Evolutionary conservation across 2,113 vertebrate genomes (phyloP).

Genomic region (Solea senegalensis): DNA sequence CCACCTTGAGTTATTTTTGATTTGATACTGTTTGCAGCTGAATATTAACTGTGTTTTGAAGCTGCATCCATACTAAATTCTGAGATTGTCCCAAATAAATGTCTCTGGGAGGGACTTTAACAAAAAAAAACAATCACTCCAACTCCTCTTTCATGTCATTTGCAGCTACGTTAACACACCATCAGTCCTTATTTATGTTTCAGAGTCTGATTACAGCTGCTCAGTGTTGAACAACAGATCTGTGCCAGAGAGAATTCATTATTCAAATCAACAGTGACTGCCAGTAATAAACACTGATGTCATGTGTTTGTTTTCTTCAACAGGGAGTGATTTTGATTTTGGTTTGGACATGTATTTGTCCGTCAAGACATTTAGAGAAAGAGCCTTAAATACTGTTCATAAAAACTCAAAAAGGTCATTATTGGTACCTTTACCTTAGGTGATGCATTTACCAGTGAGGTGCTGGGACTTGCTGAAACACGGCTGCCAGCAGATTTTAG

Average conservation of each 20-base stretch:
- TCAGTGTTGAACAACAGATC: neutral
- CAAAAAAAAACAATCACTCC: neutral
- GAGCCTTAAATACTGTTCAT: neutral
- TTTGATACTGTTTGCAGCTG: neutral
- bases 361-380: neutral
- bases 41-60: neutral
- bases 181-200: neutral
- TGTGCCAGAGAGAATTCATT: neutral
- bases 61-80: conserved; percentile 33
- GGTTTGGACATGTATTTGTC: neutral
- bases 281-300: neutral
- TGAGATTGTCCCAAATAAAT: neutral
- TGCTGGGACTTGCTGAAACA: too few species aligned
- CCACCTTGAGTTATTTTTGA: neutral
- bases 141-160: conserved; percentile 6
- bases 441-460: too few species aligned
- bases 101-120: neutral
- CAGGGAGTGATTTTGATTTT: neutral
- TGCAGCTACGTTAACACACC: neutral
- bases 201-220: neutral
- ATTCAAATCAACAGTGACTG: conserved; percentile 1
- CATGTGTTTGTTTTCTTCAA: conserved; percentile 1
- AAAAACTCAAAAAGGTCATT: too few species aligned
- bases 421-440: too few species aligned
- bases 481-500: too few species aligned